These are phyloP conservation scores for Acrobasis consociella DNA, from an alignment of 2,888 invertebrate genomes.

Conservation along the genomic window DNA sequence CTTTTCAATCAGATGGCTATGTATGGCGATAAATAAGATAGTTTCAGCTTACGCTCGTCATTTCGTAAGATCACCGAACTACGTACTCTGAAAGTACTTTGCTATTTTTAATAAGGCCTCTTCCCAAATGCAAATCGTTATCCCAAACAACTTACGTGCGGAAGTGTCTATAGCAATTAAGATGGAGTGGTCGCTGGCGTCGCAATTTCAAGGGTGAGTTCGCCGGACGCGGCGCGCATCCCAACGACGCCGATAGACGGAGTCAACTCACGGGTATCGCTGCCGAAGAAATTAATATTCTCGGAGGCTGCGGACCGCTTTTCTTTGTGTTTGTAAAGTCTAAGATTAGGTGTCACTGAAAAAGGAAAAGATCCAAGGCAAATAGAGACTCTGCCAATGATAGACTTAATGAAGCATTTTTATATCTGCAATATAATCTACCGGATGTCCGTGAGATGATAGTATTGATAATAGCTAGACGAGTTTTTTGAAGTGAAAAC, in stretches of 20 bases:
- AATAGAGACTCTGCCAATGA: neutral
- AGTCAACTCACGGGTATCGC: neutral
- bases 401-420: too few species aligned
- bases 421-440: too few species aligned
- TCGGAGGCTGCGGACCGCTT: constrained; percentile 3
- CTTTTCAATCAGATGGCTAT: neutral
- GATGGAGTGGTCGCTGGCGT: neutral
- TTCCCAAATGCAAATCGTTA: neutral
- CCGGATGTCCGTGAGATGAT: too few species aligned
- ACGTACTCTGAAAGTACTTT: neutral
- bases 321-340: constrained; percentile 8
- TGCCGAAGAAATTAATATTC: constrained; percentile 4
- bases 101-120: neutral
- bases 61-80: too few species aligned
- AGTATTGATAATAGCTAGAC: too few species aligned
- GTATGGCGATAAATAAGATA: neutral
- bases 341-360: neutral
- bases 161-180: constrained; percentile 10
- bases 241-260: neutral
- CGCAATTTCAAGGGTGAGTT: constrained; percentile 15
- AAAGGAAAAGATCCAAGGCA: neutral
- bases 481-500: too few species aligned
- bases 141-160: neutral
- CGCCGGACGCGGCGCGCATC: neutral
- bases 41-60: too few species aligned